phyloP scores from a whole-genome alignment of 2,888 invertebrate genomes.

The Spodoptera littoralis region DNA sequence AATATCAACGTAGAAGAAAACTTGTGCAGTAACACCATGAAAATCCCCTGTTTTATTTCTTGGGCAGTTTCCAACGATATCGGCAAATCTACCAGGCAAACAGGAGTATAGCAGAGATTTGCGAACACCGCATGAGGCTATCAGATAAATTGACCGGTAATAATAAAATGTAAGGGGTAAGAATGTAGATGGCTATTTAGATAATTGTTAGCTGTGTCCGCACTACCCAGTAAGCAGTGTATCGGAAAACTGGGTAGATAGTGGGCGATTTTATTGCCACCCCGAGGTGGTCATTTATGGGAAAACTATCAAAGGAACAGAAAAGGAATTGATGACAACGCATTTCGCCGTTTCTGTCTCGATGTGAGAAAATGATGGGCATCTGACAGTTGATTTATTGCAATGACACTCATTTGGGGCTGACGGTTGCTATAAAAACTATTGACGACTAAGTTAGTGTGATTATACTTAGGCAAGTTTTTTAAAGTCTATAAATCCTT shows the following conservation, averaged over 20 bases:
- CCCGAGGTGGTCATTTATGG: constrained; percentile 86
- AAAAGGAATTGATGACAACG: constrained; percentile 79
- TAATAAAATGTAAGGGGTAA: constrained; percentile 89
- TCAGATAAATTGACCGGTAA: constrained; percentile 89
- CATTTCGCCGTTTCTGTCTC: constrained; percentile 74
- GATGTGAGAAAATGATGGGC: constrained; percentile 68
- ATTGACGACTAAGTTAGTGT: neutral
- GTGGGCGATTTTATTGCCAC: constrained; percentile 81
- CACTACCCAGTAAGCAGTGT: constrained; percentile 78
- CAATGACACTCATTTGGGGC: constrained; percentile 39
- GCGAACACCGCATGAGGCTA: constrained; percentile 73
- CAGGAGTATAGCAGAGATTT: constrained; percentile 83
- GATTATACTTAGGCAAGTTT: constrained; percentile 4
- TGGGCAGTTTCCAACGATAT: constrained; percentile 77
- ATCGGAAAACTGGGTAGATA: constrained; percentile 85
- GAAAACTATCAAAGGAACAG: constrained; percentile 83
- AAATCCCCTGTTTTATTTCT: constrained; percentile 79
- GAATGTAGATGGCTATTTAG: constrained; percentile 90
- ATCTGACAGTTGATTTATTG: constrained; percentile 61
- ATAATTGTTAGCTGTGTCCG: constrained; percentile 87
- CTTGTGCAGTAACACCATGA: constrained; percentile 57
- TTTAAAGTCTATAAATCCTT: neutral
- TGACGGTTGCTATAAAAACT: constrained; percentile 7
- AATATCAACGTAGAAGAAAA: constrained; percentile 54
- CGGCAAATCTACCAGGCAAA: constrained; percentile 84